Conservation (phyloP, 2,888 invertebrate species). For the Parnassius mnemosyne region DNA sequence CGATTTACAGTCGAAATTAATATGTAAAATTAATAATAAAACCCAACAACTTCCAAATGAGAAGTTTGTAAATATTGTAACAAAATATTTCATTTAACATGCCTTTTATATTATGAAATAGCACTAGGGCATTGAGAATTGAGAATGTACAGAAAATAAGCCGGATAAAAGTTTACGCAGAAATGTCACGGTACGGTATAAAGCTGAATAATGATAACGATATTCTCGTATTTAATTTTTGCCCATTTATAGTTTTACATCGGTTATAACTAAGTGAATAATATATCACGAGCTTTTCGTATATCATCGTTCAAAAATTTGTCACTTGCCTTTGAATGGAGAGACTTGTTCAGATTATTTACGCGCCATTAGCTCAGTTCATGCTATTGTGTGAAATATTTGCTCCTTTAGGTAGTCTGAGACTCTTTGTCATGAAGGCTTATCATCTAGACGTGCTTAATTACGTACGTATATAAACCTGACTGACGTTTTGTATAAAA, state of each 20-base stretch:
- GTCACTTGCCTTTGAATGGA: conserved; percentile 57
- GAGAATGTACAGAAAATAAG: conserved; percentile 3
- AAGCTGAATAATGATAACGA: conserved; percentile 35
- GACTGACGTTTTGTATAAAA: neutral
- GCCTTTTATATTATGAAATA: too few species aligned
- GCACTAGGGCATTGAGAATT: neutral
- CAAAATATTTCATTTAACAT: too few species aligned
- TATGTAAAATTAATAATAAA: too few species aligned
- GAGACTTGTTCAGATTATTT: conserved; percentile 65
- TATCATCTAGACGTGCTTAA: conserved; percentile 29
- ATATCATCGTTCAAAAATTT: conserved; percentile 57
- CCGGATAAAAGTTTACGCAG: conserved; percentile 14
- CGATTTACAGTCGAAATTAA: too few species aligned
- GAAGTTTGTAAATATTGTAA: too few species aligned
- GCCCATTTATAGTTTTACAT: conserved; percentile 13
- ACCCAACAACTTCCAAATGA: too few species aligned
- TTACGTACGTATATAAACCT: neutral
- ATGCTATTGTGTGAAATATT: conserved; percentile 54
- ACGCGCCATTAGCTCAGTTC: conserved; percentile 65
- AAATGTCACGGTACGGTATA: conserved; percentile 29
- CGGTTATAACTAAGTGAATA: conserved; percentile 7
- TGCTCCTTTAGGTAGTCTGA: conserved; percentile 36
- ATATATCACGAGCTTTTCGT: conserved; percentile 20
- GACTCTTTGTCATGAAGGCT: conserved; percentile 60
- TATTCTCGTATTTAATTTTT: conserved; percentile 22